phyloP scores from a whole-genome alignment of 2,888 invertebrate genomes.

The Boloria euphrosyne region DNA sequence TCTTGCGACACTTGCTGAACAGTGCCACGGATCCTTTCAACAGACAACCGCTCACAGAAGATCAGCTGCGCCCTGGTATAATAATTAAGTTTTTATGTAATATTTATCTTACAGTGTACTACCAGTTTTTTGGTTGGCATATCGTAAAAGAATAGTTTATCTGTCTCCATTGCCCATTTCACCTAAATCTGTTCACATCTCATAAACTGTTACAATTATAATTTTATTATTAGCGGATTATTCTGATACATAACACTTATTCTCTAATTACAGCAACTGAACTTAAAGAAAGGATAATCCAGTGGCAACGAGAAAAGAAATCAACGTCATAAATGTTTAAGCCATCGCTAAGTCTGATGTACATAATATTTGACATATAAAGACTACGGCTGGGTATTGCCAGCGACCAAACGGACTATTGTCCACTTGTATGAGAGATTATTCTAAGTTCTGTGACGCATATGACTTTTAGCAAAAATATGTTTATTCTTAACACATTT shows the following conservation, averaged over 20 bases:
- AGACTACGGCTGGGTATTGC: constrained; percentile 66
- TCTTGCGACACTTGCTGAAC: constrained; percentile 95
- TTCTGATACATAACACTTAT: constrained; percentile 8
- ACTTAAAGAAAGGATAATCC: constrained; percentile 91
- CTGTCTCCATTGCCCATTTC: too few relatives aligned
- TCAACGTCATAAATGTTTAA: constrained; percentile 66
- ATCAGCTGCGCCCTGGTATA: constrained; percentile 93
- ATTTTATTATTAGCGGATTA: neutral
- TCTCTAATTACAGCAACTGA: constrained; percentile 85
- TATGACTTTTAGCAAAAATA: constrained; percentile 7
- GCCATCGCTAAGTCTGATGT: constrained; percentile 76
- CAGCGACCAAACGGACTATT: constrained; percentile 69
- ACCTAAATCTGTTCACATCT: too few relatives aligned
- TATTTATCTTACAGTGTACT: too few relatives aligned
- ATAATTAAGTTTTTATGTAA: neutral
- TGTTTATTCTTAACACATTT: neutral
- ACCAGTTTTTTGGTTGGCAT: too few relatives aligned
- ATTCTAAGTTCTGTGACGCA: constrained; percentile 10
- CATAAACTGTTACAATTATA: neutral
- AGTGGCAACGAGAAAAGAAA: constrained; percentile 93
- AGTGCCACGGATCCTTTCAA: constrained; percentile 99
- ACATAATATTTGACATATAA: constrained; percentile 69
- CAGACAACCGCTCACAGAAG: constrained; percentile 96
- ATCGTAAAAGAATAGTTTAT: too few relatives aligned
- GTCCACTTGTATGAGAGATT: constrained; percentile 72